Base-by-base conservation (phyloP, 2,888 invertebrate genomes). In the Drosophila mercatorum region DNA sequence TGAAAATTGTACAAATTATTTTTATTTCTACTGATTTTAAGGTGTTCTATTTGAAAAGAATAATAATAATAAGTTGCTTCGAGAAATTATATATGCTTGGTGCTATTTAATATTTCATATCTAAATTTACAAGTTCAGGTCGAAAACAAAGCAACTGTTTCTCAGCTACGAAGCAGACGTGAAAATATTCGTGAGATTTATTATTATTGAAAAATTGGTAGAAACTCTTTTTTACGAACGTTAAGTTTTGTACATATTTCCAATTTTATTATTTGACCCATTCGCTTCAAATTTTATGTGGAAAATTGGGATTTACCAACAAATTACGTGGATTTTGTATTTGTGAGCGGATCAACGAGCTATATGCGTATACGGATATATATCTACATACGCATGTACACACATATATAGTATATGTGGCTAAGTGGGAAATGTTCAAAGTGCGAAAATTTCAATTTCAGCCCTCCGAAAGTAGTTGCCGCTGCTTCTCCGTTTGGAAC, bases 401-500 rank as follows among this genome's bases (percentile, higher is more conserved):
- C 10, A 38, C 6, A 26, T 38, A 47, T n/a, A 47, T 38, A 36
- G 34, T 17, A 7, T 31, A 17, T 22, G 17, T 6, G 26, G n/a
- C 26, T 17, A 36, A n/a, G 11, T 22, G 40, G 10, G 44, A 4
- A 11, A 73, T 73, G 73, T 73, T 56, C 26, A 69, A 60, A 40
- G 38, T 75, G 47, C 7, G 22, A 22, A 34, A n/a, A 26, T 41
- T 74, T 14, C 17, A 11, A 2, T 17, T 36, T 5, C 0, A 5
- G 4, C 2, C 26, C 2, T 0, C 2, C 6, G 43, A 5, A 0
- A 26, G 28, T 3, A 46, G 31, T 1, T 59, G 51, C 5, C 26
- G 12, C 22, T 8, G 14, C 12, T 74, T 53, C 28, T 68, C 75
- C 14, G 51, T 71, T n/a, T 77, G 78, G 78, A 49, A 49, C 36